phyloP scores from a whole-genome alignment of 1,140 invertebrate genomes.

The Drosophila mojavensis region DNA sequence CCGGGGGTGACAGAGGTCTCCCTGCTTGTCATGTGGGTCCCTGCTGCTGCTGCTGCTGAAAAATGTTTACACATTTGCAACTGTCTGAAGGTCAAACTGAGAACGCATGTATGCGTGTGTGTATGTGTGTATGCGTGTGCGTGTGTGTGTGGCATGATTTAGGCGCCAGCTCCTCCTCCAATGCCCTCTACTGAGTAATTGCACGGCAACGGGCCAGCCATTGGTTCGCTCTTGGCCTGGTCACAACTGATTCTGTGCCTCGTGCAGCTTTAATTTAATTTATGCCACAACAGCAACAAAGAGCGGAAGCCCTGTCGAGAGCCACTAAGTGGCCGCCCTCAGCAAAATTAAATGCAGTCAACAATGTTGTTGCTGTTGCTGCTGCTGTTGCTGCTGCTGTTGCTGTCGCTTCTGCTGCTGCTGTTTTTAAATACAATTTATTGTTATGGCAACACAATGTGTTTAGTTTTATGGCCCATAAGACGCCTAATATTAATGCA shows the following conservation, averaged over 20 bases:
- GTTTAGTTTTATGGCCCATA: conserved; percentile 74
- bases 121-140: conserved; percentile 11
- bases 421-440: conserved; percentile 63
- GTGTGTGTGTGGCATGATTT: conserved; percentile 56
- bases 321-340: conserved; percentile 78
- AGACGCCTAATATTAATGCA: conserved; percentile 69
- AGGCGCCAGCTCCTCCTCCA: conserved; percentile 51
- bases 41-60: conserved; percentile 44
- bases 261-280: conserved; percentile 76
- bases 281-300: conserved; percentile 52
- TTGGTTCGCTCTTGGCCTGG: conserved; percentile 19
- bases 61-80: conserved; percentile 83
- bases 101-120: background rate
- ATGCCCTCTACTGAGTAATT: conserved; percentile 62
- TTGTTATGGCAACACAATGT: conserved; percentile 74
- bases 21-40: conserved; percentile 19
- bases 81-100: conserved; percentile 70
- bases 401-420: conserved; percentile 35
- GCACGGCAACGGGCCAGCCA: conserved; percentile 48
- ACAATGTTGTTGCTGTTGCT: conserved; percentile 41
- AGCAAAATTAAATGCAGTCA: conserved; percentile 77
- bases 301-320: conserved; percentile 50
- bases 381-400: conserved; percentile 40
- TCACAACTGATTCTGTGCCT: conserved; percentile 54
- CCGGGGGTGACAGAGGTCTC: background rate